Evolutionary conservation across 2,888 invertebrate species (phyloP), one percentile per base, ranked within the genome.

Genomic region (Junonia oenone): DNA sequence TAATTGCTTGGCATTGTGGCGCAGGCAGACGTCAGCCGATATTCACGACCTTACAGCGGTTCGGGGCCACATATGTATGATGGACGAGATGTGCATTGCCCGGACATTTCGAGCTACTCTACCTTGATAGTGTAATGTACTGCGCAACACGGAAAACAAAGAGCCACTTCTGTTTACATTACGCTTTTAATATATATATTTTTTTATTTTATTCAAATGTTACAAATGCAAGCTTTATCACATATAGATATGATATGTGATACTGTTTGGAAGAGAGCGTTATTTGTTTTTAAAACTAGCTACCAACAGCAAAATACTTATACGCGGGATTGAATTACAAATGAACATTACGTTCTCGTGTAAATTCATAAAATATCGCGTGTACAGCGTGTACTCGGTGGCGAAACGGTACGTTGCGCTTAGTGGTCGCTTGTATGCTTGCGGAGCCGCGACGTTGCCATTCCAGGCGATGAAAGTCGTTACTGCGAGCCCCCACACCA

Each of bases 1-100:
- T 89, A 88, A 90, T 88, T 85, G 83, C 76, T 83, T 83, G 81
- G 83, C 85, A 89, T 88, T 85, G 89, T 89, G 75, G 80, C 81
- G 82, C 83, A 87, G 86, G 87, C 84, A 87, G 81, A 84, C 78
- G 83, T 83, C 77, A 80, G 68, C 81, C 81, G 76, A 51, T 22
- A 43, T 45, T 79, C 75, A 75, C 87, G 88, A 89, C 88, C 88
- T 88, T 84, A 88, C 75, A 80, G 75, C 76, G 77, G 68, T 81
- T 82, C 76, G 84, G 81, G 87, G 83, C 85, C 85, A 83, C 81
- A 82, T 81, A 6, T 26, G 26, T 43, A 22, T 22, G 26, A 78
- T 76, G 78, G 79, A 61, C 63, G 63, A 64, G 66, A 69, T 75
- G 74, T 79, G 79, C 76, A 69, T 60, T 57, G 58, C 57, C 51